Conservation (phyloP, 2,797 vertebrate species). For the Leptodactylus fallax region DNA sequence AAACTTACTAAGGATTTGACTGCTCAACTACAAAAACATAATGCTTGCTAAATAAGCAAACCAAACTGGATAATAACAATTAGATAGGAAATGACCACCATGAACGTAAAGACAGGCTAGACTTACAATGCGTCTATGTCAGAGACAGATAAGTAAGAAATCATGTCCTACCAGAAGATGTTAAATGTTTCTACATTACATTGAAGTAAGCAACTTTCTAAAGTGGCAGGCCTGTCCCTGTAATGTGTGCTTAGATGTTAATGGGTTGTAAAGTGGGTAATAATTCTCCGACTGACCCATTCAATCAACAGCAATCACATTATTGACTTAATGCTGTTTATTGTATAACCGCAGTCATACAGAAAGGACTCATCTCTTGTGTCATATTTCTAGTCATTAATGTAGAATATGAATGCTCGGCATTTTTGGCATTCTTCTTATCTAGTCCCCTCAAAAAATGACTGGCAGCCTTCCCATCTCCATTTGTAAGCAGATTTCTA, state of each 20-base stretch:
- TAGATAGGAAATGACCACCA: slow-evolving; percentile 1
- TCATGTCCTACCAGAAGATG: slow-evolving; percentile 20
- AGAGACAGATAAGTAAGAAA: neutral
- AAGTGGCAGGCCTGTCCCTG: slow-evolving; percentile 68
- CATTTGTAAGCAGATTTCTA: slow-evolving; percentile 64
- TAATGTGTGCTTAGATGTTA: slow-evolving; percentile 77
- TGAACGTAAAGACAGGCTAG: neutral
- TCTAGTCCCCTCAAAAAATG: slow-evolving; percentile 60
- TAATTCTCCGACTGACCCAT: slow-evolving; percentile 78
- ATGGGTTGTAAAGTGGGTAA: slow-evolving; percentile 81
- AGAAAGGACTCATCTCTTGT: slow-evolving; percentile 74
- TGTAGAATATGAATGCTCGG: slow-evolving; percentile 74
- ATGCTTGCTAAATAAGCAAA: neutral
- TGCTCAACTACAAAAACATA: neutral
- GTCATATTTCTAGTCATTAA: slow-evolving; percentile 78
- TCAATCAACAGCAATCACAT: slow-evolving; percentile 80
- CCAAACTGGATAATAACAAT: neutral
- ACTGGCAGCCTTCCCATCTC: slow-evolving; percentile 69
- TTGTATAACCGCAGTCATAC: slow-evolving; percentile 80
- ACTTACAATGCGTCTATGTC: neutral
- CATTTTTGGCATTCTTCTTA: slow-evolving; percentile 73
- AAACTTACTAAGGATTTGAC: neutral
- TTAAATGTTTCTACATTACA: slow-evolving; percentile 48
- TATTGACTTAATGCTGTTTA: slow-evolving; percentile 78
- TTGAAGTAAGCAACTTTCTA: slow-evolving; percentile 79